Evolutionary conservation across 2,888 invertebrate genomes (phyloP), one percentile per base, ranked within the genome.

Genomic region (Drosophila putrida): DNA sequence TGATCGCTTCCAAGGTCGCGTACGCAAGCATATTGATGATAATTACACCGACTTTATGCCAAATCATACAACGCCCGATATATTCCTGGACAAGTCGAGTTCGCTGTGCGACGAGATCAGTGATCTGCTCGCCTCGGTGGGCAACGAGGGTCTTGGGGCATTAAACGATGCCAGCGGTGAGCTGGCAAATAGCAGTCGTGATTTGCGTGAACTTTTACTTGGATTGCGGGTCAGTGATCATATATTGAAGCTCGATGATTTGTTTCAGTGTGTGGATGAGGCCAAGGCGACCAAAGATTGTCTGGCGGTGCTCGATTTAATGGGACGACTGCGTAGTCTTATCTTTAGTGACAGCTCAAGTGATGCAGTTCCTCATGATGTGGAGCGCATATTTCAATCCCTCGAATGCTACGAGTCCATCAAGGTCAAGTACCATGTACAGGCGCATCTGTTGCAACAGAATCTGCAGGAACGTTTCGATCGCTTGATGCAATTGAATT

Each of bases 121-220:
- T 27, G 73, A 90, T 28, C 64, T 92, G 9, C 70, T 92, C 0
- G 80, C 90, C 13, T 87, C 82, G n/a, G 78, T 96, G 69, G 95
- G 95, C 81, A 93, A 94, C 51, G 93, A 94, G 66, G 94, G 95
- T 0, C 94, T 94, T 90, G 93, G 93, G 25, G 94, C 95, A 73
- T 92, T 96, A 41, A 91, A 93, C 3, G 93, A 94, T 62, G 94
- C 95, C 0, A 94, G 94, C 54, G 93, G 94, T 50, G 95, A 95
- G 84, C 92, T 96, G 75, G 93, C 94, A 41, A 93, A 92, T 63
- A 92, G 95, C 44, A 93, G 94, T 0, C 89, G 92, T 11, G 92
- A 94, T 36, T 90, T 96, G 44, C 92, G 94, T 64, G 94, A 94
- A 77, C 93, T 94, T 0, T 93, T 93, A 20, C 93, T 94, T 75